phyloP scores from a whole-genome alignment of 2,888 invertebrate genomes.

The Copidosoma aretas region DNA sequence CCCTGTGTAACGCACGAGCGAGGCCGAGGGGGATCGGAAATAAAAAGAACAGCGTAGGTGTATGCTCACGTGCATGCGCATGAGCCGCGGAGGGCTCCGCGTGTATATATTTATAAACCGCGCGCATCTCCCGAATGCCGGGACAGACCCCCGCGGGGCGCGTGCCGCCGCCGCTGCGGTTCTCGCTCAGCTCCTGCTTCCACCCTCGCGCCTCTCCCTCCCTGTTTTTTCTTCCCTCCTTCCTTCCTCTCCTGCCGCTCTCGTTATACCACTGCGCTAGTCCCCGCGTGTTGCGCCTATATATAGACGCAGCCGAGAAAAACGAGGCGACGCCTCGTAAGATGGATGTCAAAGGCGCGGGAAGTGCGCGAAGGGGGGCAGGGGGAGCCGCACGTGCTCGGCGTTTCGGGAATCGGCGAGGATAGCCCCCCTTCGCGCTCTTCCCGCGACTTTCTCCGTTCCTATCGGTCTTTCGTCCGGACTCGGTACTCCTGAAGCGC shows the following conservation, averaged over 20 bases:
- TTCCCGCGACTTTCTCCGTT: neutral
- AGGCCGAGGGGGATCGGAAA: no score
- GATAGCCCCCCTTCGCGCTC: neutral
- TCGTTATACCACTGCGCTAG: neutral
- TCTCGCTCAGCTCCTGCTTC: constrained; percentile 12
- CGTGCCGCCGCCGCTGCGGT: constrained; percentile 27
- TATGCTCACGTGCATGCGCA: constrained; percentile 22
- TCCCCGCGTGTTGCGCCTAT: neutral
- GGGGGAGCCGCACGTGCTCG: neutral
- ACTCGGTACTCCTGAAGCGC: no score
- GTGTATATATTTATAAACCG: constrained; percentile 3
- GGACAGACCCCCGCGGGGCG: constrained; percentile 43
- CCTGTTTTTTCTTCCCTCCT: constrained; percentile 1
- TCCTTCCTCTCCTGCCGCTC: neutral
- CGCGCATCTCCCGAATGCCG: constrained; percentile 30
- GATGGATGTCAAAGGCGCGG: neutral
- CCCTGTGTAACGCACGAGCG: no score
- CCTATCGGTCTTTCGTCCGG: no score
- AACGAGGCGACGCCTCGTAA: neutral
- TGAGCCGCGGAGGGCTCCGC: no score
- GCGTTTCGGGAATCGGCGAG: neutral
- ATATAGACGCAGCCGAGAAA: neutral
- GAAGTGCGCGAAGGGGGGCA: neutral
- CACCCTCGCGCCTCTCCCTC: neutral
- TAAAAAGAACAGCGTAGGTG: neutral